These are phyloP conservation scores for Geococcyx californianus DNA, from an alignment of 2,113 vertebrate genomes.

Conservation along the genomic window DNA sequence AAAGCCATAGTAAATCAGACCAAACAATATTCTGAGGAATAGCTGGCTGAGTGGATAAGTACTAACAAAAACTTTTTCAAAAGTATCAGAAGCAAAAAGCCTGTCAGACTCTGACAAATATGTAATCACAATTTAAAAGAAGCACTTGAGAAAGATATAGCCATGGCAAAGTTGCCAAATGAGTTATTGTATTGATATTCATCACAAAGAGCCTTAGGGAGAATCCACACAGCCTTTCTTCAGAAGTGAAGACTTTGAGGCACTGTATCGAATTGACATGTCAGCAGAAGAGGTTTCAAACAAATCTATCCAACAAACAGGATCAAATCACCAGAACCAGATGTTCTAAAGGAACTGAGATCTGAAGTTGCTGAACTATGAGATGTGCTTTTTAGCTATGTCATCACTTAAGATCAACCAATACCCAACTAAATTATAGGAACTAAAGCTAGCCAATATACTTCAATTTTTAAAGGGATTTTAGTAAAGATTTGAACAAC, in stretches of 20 bases:
- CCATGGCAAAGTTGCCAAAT: background rate
- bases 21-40: background rate
- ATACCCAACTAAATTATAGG: background rate
- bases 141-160: background rate
- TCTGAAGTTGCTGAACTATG: background rate
- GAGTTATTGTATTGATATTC: background rate
- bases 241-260: background rate
- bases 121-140: background rate
- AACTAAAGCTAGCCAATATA: background rate
- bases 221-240: conserved; percentile 3
- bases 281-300: conserved; percentile 45
- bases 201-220: background rate
- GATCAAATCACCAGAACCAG: conserved; percentile 27
- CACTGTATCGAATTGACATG: background rate
- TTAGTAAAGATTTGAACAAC: background rate
- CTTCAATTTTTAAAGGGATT: background rate
- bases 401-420: background rate
- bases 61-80: background rate
- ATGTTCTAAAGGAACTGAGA: background rate
- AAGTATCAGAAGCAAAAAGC: background rate
- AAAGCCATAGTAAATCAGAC: background rate
- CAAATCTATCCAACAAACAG: conserved; percentile 21
- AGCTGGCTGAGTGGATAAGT: background rate
- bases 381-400: background rate
- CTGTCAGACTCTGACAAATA: background rate